Base-by-base conservation (phyloP, 2,888 invertebrate genomes). In the Limnephilus lunatus region DNA sequence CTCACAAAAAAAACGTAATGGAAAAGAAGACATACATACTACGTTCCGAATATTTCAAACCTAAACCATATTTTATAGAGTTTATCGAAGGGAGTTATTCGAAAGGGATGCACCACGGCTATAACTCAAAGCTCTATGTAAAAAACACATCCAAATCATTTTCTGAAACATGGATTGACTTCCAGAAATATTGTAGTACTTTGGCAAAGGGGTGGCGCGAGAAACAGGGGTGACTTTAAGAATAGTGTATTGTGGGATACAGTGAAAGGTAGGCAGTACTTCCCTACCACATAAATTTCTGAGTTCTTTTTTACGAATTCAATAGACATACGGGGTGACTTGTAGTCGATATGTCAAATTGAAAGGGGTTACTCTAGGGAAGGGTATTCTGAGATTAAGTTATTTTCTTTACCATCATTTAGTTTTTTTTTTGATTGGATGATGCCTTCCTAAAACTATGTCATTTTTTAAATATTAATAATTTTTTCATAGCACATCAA, bases 131-230 rank as follows among this genome's bases (percentile, higher is more conserved):
- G 68, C n/a, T 68, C 19, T 25, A 68, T 68, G 68, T 68, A 68
- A 32, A 82, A 81, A 81, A 82, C 25, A 82, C 82, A 31, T 32
- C 32, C 32, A 32, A 82, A 82, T 82, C 82, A 82, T 82, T 82
- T 82, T 82, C 32, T 19, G 32, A 82, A 32, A 31, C 82, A 32
- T 32, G 82, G 82, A 31, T 82, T 32, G 14, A 82, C 19, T 82
- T 32, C 68, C n/a, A n/a, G 25, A 68, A 25, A 68, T 68, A 68
- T 68, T 68, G 68, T 25, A 68, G 68, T 68, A 68, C 25, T 68
- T 68, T 68, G n/a, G 68, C 68, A 68, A 9, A n/a, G 25, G 68
- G 68, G 68, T 68, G 68, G 68, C 68, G 68, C 68, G 7, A 68
- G 68, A n/a, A 68, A n/a, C n/a, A 68, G 68, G 68, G 68, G 68